Percentiles rank a stretch among this genome's conserved stretches.
Evolutionary conservation across 2,113 vertebrate species (phyloP).

Genomic region (Salvelinus sp.): DNA sequence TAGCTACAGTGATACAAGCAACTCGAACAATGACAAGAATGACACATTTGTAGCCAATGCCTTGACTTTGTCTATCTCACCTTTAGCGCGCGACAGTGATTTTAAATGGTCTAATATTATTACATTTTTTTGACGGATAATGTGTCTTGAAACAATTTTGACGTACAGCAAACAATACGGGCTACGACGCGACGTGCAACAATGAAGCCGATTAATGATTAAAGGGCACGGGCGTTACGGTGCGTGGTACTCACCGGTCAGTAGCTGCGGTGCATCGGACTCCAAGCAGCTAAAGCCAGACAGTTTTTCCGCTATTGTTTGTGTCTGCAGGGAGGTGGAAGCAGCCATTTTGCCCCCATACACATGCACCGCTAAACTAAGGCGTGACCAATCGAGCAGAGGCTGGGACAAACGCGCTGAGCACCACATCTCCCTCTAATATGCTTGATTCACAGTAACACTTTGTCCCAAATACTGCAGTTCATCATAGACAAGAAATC

Average conservation of each 20-base stretch:
- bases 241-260: conserved; percentile 68
- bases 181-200: conserved; percentile 34
- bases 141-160: conserved; percentile 51
- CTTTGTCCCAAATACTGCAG: not conserved
- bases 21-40: conserved; percentile 27
- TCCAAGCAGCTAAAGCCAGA: conserved; percentile 65
- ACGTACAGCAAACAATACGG: conserved; percentile 37
- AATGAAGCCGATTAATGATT: conserved; percentile 21
- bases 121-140: conserved; percentile 45
- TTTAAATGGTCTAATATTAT: conserved; percentile 37
- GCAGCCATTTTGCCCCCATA: conserved; percentile 89
- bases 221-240: conserved; percentile 42
- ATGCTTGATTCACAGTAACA: not conserved
- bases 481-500: not conserved
- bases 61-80: conserved; percentile 43
- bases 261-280: conserved; percentile 66
- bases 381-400: conserved; percentile 77
- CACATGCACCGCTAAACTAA: conserved; percentile 70
- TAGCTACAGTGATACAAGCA: not conserved
- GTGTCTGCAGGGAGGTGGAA: conserved; percentile 86
- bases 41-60: conserved; percentile 25
- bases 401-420: conserved; percentile 62
- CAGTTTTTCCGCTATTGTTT: conserved; percentile 82
- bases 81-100: conserved; percentile 42
- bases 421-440: conserved; percentile 58